A percentile compares a stretch with the other conserved stretches of the same genome.
These are phyloP conservation scores for Clamator glandarius DNA, from an alignment of 2,797 vertebrate species.

Conservation along the genomic window DNA sequence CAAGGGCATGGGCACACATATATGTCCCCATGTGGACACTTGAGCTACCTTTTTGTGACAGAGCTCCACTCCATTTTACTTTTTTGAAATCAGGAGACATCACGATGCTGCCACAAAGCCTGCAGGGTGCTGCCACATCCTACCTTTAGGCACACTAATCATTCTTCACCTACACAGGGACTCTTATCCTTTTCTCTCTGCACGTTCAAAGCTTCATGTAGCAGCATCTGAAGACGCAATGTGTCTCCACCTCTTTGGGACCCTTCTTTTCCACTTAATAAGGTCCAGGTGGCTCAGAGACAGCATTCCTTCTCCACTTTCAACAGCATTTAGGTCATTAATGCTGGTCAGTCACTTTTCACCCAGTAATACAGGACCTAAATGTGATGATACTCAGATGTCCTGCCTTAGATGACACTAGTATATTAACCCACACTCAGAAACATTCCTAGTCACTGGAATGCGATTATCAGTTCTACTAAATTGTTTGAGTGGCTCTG, in stretches of 20 bases:
- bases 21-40: fast-evolving
- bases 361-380: neutral
- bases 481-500: fast-evolving
- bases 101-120: neutral
- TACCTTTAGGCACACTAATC: neutral
- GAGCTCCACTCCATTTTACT: neutral
- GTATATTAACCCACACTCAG: fast-evolving
- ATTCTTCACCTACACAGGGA: fast-evolving
- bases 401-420: fast-evolving
- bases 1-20: fast-evolving
- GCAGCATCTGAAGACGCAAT: neutral
- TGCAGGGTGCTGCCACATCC: neutral
- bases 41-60: neutral
- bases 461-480: fast-evolving
- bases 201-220: fast-evolving
- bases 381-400: fast-evolving
- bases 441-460: neutral
- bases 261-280: neutral
- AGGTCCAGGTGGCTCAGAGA: neutral
- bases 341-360: neutral
- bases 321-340: neutral
- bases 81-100: neutral
- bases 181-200: neutral
- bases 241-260: neutral
- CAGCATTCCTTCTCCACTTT: neutral